Percentiles rank a stretch among this genome's conserved stretches.
Evolutionary conservation across 2,888 invertebrate species (phyloP).

Genomic region (Philopedon plagiatum): DNA sequence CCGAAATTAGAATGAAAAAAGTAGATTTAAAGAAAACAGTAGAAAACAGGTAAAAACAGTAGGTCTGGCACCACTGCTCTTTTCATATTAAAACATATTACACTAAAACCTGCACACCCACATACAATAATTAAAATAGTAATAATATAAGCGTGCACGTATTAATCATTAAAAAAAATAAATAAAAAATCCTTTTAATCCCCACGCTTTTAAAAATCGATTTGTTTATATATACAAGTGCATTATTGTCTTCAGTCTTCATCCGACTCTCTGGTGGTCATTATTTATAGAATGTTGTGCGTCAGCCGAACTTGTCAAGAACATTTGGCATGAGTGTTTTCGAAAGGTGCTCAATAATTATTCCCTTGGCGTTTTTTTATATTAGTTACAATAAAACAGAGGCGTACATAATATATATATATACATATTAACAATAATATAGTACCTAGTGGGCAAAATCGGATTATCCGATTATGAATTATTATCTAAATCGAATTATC

Average conservation of each 20-base stretch:
- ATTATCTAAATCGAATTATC: no score
- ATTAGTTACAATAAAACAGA: neutral
- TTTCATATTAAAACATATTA: no score
- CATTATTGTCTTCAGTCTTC: neutral
- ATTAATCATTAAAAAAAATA: constrained; percentile 13
- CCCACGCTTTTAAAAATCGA: constrained; percentile 35
- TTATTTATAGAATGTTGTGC: constrained; percentile 63
- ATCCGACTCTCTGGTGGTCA: constrained; percentile 23
- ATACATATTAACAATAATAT: no score
- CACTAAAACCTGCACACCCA: no score
- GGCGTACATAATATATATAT: neutral
- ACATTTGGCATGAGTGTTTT: constrained; percentile 53
- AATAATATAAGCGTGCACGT: neutral
- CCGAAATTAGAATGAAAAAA: no score
- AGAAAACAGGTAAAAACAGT: no score
- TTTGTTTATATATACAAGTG: constrained; percentile 1
- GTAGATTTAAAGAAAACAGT: no score
- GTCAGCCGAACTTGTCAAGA: constrained; percentile 60
- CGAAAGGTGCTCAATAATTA: constrained; percentile 4
- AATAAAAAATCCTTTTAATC: constrained; percentile 12
- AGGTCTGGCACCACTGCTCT: no score
- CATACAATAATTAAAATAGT: neutral
- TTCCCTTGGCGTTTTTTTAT: neutral
- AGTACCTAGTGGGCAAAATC: no score
- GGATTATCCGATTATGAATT: no score